These are phyloP conservation scores for Drosophila multiciliata DNA, from an alignment of 2,888 invertebrate species.

Conservation along the genomic window DNA sequence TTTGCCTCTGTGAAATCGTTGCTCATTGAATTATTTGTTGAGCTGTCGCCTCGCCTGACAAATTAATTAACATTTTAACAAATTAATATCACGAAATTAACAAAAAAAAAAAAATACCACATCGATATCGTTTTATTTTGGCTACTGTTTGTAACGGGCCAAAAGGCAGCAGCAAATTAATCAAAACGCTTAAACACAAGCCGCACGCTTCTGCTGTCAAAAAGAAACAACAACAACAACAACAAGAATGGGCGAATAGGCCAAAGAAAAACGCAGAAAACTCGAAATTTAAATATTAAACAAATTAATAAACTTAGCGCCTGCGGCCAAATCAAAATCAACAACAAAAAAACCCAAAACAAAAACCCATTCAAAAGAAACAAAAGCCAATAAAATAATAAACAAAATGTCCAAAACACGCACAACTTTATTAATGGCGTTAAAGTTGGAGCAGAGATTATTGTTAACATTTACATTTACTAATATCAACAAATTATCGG, in stretches of 20 bases:
- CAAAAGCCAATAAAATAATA: slow-evolving; percentile 14
- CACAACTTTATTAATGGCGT: slow-evolving; percentile 74
- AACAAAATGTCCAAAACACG: slow-evolving; percentile 53
- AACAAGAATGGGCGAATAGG: slow-evolving; percentile 37
- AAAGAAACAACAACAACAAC: slow-evolving; percentile 33
- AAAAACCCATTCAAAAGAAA: slow-evolving; percentile 17
- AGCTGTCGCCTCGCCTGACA: slow-evolving; percentile 66
- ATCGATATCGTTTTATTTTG: slow-evolving; percentile 41
- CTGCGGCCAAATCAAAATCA: slow-evolving; percentile 22
- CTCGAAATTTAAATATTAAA: slow-evolving; percentile 69
- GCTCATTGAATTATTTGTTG: slow-evolving; percentile 5
- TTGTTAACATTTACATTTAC: slow-evolving; percentile 33
- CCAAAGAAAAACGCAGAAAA: slow-evolving; percentile 54
- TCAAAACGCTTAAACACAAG: slow-evolving; percentile 62
- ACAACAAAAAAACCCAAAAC: neutral
- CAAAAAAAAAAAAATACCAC: slow-evolving; percentile 1
- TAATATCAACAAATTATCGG: slow-evolving; percentile 65
- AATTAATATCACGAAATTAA: slow-evolving; percentile 53
- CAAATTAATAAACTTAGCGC: slow-evolving; percentile 59
- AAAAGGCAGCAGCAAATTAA: slow-evolving; percentile 59
- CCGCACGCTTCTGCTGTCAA: slow-evolving; percentile 77
- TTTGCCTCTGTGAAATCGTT: neutral
- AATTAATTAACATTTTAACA: slow-evolving; percentile 74
- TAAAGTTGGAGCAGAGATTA: slow-evolving; percentile 44
- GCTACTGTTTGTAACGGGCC: slow-evolving; percentile 59